Evolutionary conservation across 2,113 vertebrate species (phyloP).

Genomic region (Cynoglossus semilaevis): DNA sequence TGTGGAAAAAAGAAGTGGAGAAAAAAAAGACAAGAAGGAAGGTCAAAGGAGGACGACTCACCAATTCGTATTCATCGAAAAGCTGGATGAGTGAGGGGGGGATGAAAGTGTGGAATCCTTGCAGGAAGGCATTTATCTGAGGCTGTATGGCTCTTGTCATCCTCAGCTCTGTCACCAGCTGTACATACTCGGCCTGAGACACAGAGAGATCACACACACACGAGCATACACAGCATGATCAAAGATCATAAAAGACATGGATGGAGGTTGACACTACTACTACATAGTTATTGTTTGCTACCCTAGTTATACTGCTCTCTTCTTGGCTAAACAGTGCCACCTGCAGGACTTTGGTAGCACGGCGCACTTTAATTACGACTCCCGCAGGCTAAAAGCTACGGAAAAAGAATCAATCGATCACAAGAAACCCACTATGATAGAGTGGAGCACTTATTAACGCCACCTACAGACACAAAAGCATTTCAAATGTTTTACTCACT

Average conservation of each 20-base stretch:
- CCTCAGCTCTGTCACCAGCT: constrained; percentile 96
- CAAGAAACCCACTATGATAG: constrained; percentile 17
- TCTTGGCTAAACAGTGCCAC: constrained; percentile 35
- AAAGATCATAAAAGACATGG: constrained; percentile 20
- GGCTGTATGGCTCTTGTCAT: constrained; percentile 99
- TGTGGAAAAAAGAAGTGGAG: neutral
- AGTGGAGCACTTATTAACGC: constrained; percentile 17
- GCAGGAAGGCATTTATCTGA: constrained; percentile 96
- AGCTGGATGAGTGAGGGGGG: constrained; percentile 94
- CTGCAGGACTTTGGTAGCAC: constrained; percentile 21
- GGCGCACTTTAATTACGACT: constrained; percentile 27
- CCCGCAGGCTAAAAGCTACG: constrained; percentile 11
- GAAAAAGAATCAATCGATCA: constrained; percentile 31
- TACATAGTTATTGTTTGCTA: neutral
- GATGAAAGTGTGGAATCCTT: constrained; percentile 98
- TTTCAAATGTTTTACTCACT: neutral
- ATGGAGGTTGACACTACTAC: constrained; percentile 17
- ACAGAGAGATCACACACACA: constrained; percentile 31
- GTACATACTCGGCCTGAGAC: constrained; percentile 93
- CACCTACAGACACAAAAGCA: constrained; percentile 15
- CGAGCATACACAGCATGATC: constrained; percentile 15
- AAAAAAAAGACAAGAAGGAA: neutral
- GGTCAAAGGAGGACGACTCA: constrained; percentile 69
- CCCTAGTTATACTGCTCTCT: neutral
- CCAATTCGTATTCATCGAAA: constrained; percentile 98